phyloP scores from a whole-genome alignment of 2,888 invertebrate species.

The Hartigia nigra region DNA sequence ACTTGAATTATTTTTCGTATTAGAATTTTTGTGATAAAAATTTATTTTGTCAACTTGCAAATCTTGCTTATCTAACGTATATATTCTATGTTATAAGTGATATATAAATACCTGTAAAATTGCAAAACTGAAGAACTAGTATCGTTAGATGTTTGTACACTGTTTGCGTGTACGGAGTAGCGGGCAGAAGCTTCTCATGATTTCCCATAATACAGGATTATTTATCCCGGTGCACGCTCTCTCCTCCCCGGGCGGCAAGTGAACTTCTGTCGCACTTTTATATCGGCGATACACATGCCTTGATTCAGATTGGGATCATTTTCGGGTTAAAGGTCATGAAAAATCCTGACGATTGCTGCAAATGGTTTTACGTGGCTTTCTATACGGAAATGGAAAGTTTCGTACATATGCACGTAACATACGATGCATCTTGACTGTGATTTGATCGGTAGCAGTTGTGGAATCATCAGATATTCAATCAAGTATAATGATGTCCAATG shows the following conservation, averaged over 20 bases:
- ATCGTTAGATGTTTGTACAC: background rate
- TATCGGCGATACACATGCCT: background rate
- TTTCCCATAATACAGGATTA: slow-evolving; percentile 48
- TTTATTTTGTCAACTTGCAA: background rate
- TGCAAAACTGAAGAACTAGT: background rate
- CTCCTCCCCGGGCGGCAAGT: slow-evolving; percentile 64
- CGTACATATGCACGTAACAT: background rate
- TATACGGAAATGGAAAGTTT: background rate
- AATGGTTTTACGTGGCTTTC: slow-evolving; percentile 28
- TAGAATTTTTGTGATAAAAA: background rate
- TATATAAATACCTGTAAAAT: background rate
- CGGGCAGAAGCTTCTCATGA: slow-evolving; percentile 52
- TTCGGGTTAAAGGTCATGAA: slow-evolving; percentile 56
- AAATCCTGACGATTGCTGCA: slow-evolving; percentile 46
- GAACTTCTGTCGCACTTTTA: slow-evolving; percentile 43
- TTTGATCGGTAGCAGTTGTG: background rate
- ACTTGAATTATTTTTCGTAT: background rate
- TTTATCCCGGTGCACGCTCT: slow-evolving; percentile 45
- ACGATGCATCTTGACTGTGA: background rate
- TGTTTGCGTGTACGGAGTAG: slow-evolving; percentile 33
- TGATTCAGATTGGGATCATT: slow-evolving; percentile 39
- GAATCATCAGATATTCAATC: background rate
- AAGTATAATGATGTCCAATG: background rate
- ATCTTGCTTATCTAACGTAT: background rate
- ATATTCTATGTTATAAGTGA: background rate